phyloP scores from a whole-genome alignment of 2,888 invertebrate genomes.

The Epicampocera succincta region DNA sequence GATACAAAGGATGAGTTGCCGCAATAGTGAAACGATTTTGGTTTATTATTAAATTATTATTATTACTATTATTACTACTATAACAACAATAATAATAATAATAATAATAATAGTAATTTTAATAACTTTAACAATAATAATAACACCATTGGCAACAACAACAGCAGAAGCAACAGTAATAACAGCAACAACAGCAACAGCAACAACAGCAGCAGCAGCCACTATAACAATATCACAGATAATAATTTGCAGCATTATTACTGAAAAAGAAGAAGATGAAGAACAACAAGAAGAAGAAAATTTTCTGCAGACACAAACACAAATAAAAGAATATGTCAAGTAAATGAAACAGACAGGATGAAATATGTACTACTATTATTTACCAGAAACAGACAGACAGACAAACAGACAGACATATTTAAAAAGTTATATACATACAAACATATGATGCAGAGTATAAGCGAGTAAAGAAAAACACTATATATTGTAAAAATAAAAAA shows the following conservation, averaged over 20 bases:
- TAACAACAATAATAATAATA: constrained; percentile 75
- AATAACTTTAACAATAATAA: constrained; percentile 56
- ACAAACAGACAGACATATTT: constrained; percentile 20
- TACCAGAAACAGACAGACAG: too few species aligned
- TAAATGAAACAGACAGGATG: constrained; percentile 21
- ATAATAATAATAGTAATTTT: constrained; percentile 59
- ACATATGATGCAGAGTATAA: constrained; percentile 7
- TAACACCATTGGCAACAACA: constrained; percentile 61
- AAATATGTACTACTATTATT: constrained; percentile 34
- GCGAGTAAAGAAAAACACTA: background rate
- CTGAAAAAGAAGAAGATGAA: constrained; percentile 18
- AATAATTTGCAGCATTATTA: constrained; percentile 62
- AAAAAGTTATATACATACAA: constrained; percentile 3
- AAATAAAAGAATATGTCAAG: constrained; percentile 44
- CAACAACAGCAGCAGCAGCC: constrained; percentile 27
- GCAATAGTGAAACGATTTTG: constrained; percentile 84
- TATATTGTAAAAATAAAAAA: constrained; percentile 41
- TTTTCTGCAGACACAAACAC: constrained; percentile 13
- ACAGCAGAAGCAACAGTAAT: constrained; percentile 12
- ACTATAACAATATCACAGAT: constrained; percentile 54
- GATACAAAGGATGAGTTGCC: constrained; percentile 92
- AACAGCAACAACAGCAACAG: constrained; percentile 1
- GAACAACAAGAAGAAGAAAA: background rate
- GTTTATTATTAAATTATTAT: constrained; percentile 82
- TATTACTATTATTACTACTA: constrained; percentile 81